Evolutionary conservation across 1,140 invertebrate genomes (phyloP).

Genomic region (Penaeus chinensis): DNA sequence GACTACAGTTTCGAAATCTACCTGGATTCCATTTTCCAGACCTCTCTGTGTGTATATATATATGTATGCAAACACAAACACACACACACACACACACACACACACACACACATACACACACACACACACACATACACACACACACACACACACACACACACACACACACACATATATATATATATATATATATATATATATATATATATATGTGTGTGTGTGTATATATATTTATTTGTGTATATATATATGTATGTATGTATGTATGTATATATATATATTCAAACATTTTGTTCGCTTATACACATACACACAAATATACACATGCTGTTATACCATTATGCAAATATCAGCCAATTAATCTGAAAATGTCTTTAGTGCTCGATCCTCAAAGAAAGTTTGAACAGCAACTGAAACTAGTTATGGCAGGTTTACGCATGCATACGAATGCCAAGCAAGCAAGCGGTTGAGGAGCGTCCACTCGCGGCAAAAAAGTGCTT

Average conservation of each 20-base stretch:
- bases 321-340: background rate
- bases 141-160: too few species aligned
- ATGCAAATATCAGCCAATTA: background rate
- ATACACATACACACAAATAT: background rate
- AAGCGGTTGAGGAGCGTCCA: too few species aligned
- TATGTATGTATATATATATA: background rate
- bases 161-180: background rate
- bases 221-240: slow-evolving; percentile 3
- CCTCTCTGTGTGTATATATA: too few species aligned
- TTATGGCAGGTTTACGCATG: too few species aligned
- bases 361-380: background rate
- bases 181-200: background rate
- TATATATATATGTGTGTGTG: slow-evolving; percentile 10
- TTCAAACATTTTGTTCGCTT: background rate
- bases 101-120: too few species aligned
- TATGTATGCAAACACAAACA: too few species aligned
- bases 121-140: too few species aligned
- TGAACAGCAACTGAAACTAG: background rate
- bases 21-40: too few species aligned
- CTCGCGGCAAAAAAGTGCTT: too few species aligned
- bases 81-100: too few species aligned
- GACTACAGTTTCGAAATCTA: too few species aligned
- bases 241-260: slow-evolving; percentile 22
- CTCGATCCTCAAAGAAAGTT: background rate
- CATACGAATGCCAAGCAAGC: too few species aligned